phyloP scores from a whole-genome alignment of 1,140 invertebrate species.

The Antheraea mylitta region DNA sequence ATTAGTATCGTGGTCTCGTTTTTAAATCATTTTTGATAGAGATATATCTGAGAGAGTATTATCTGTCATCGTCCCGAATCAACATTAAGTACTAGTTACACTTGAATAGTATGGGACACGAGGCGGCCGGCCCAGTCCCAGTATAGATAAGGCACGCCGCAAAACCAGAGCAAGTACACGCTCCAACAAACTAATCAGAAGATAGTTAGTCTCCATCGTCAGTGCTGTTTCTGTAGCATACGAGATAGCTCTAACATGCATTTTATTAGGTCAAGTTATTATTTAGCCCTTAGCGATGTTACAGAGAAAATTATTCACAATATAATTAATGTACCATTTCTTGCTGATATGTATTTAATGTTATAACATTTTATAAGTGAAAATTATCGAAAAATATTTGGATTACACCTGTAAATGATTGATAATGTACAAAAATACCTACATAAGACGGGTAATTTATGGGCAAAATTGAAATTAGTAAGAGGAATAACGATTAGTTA shows the following conservation, averaged over 20 bases:
- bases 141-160: conserved; percentile 55
- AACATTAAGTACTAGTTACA: conserved; percentile 46
- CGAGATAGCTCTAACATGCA: neutral
- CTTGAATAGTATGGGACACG: conserved; percentile 40
- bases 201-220: conserved; percentile 30
- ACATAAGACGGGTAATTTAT: too few relatives aligned
- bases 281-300: too few relatives aligned
- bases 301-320: too few relatives aligned
- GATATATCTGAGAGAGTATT: conserved; percentile 9
- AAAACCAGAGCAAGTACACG: conserved; percentile 52
- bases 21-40: neutral
- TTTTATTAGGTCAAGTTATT: neutral
- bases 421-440: too few relatives aligned
- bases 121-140: conserved; percentile 15
- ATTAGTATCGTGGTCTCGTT: too few relatives aligned
- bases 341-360: too few relatives aligned
- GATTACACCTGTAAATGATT: too few relatives aligned
- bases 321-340: too few relatives aligned
- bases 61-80: conserved; percentile 33
- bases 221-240: conserved; percentile 18
- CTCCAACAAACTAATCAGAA: conserved; percentile 51
- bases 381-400: too few relatives aligned
- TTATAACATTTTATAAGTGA: too few relatives aligned
- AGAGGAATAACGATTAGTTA: too few relatives aligned
- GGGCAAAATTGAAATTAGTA: too few relatives aligned